phyloP scores from a whole-genome alignment of 1,140 invertebrate genomes.

The Hycleus phaleratus region DNA sequence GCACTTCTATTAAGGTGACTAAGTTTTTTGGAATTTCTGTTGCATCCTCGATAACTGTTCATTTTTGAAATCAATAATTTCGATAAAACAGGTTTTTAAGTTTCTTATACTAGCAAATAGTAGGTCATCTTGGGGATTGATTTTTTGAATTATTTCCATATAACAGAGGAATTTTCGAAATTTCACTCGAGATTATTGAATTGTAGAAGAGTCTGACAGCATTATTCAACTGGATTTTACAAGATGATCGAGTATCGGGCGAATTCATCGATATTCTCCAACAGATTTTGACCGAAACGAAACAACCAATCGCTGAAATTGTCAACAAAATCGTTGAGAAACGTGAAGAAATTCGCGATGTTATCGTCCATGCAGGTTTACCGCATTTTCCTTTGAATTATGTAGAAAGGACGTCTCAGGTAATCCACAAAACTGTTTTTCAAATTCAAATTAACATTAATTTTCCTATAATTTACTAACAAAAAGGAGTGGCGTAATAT shows the following conservation, averaged over 20 bases:
- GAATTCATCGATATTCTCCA: conserved; percentile 1
- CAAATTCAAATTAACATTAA: background rate
- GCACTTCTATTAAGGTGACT: too few relatives aligned
- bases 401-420: conserved; percentile 16
- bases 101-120: too few relatives aligned
- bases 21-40: too few relatives aligned
- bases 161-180: too few relatives aligned
- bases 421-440: background rate
- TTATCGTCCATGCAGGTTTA: conserved; percentile 14
- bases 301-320: background rate
- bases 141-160: too few relatives aligned
- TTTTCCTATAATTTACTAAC: background rate
- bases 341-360: background rate
- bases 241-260: conserved; percentile 1
- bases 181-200: background rate
- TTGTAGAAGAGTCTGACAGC: background rate
- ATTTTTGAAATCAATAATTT: too few relatives aligned
- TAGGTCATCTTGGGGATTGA: too few relatives aligned
- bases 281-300: background rate
- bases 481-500: conserved; percentile 12
- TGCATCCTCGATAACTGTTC: too few relatives aligned
- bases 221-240: background rate
- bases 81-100: too few relatives aligned
- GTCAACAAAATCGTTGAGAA: background rate
- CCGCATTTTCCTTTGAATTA: conserved; percentile 22